Evolutionary conservation across 1,140 invertebrate genomes (phyloP), one percentile per base, ranked within the genome.

Genomic region (Planococcus citri): DNA sequence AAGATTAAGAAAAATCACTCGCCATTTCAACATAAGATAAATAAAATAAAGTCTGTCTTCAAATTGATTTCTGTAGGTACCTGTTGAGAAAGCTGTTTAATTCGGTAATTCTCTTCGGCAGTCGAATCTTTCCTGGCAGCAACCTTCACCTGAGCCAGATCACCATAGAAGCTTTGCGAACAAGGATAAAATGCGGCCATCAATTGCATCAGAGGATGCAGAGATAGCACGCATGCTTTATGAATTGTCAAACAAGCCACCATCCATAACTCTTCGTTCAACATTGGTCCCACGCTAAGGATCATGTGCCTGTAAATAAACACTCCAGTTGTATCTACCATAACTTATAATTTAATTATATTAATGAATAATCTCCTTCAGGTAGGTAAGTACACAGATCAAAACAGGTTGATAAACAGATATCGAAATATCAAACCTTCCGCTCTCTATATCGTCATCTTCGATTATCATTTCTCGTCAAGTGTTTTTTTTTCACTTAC

Each of bases 81-180:
- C 86, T 95, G 93, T 73, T 91, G 87, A 0, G 92, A 89, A 71
- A 96, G 83, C 41, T 93, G 90, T 73, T 88, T 86, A 10, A 95
- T 80, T 73, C 92, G 79, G 29, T 91, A 85, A 74, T 88, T 88
- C 75, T 95, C 91, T 74, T 87, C 85, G 9, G 87, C 79, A 0
- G 88, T 89, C 74, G 88, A 90, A 76, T 95, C 92, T 72, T 88
- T 85, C 27, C 92, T 82, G 0, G 92, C 92, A 1, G 92, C 93
- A 1, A 95, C 92, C 83, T 95, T 95, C 0, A 97, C 92, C 71
- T 92, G 91, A 1, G 92, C 92, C 70, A 90, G 80, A 77, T 95
- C 93, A 1, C 93, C 93, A 79, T 95, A 95, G 77, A 95, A 95
- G 73, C 90, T 94, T 73, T 94, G 90, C 0, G 92, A 95, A 73